A percentile compares a stretch with the other conserved stretches of the same genome.
phyloP scores from a whole-genome alignment of 2,888 invertebrate species.

The Chloroclysta siterata region DNA sequence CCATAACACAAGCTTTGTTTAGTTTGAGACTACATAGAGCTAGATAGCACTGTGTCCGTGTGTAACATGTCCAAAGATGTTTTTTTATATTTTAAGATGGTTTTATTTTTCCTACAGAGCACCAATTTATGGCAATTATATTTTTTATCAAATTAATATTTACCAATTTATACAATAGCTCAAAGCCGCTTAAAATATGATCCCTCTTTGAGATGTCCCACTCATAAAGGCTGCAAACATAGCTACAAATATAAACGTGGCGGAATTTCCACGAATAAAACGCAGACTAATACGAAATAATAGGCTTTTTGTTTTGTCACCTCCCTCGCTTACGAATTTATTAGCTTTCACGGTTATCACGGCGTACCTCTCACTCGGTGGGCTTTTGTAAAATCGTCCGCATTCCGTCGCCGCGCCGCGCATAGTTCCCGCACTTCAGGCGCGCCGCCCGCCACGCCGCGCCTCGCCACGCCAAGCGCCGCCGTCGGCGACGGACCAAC shows the following conservation, averaged over 20 bases:
- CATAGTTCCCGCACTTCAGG: constrained; percentile 67
- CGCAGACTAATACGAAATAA: constrained; percentile 50
- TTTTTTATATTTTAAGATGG: too few species aligned
- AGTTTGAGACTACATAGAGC: too few species aligned
- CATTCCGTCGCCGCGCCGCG: constrained; percentile 67
- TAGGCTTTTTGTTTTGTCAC: constrained; percentile 68
- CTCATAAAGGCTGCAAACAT: constrained; percentile 36
- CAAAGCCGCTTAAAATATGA: constrained; percentile 14
- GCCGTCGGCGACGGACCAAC: constrained; percentile 57
- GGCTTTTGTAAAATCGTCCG: constrained; percentile 75
- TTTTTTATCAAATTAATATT: too few species aligned
- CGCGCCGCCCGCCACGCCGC: constrained; percentile 50
- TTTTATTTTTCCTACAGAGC: too few species aligned
- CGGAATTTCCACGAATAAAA: constrained; percentile 41
- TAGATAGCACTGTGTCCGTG: too few species aligned
- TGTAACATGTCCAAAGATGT: too few species aligned
- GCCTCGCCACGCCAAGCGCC: background rate
- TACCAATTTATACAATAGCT: background rate
- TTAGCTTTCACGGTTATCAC: constrained; percentile 75
- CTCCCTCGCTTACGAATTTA: constrained; percentile 71
- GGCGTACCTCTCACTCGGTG: constrained; percentile 73
- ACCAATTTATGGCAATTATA: too few species aligned
- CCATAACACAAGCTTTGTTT: too few species aligned
- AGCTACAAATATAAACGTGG: constrained; percentile 40
- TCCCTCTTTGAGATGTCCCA: constrained; percentile 41